phyloP scores from a whole-genome alignment of 2,113 vertebrate species.

The Myocastor coypus region DNA sequence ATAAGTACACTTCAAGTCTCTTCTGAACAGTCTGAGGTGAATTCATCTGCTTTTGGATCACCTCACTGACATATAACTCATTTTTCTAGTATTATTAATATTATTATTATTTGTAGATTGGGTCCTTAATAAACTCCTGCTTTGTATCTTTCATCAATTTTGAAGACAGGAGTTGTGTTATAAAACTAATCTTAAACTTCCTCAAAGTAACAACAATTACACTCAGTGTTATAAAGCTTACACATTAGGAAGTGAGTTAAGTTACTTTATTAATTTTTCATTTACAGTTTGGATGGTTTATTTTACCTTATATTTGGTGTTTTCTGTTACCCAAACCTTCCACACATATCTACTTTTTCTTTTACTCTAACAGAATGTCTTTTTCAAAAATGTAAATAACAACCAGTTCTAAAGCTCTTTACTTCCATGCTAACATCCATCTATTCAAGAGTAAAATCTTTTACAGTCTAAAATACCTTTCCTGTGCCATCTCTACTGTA shows the following conservation, averaged over 20 bases:
- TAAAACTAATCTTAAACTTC: constrained; percentile 2
- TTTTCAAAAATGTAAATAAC: neutral
- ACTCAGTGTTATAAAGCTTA: neutral
- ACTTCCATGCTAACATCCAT: neutral
- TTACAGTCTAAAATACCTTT: neutral
- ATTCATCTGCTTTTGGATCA: neutral
- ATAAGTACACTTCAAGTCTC: neutral
- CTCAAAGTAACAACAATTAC: neutral
- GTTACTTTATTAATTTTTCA: constrained; percentile 43
- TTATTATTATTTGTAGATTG: neutral
- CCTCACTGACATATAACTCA: neutral
- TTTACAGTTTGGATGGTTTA: constrained; percentile 24
- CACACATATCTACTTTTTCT: neutral
- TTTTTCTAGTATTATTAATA: neutral
- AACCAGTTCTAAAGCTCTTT: neutral
- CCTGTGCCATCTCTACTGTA: neutral
- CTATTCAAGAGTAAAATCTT: neutral
- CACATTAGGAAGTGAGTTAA: neutral
- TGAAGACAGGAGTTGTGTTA: neutral
- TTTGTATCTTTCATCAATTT: neutral
- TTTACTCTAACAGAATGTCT: neutral
- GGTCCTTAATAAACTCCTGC: neutral
- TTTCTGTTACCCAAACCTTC: neutral
- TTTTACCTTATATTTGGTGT: neutral
- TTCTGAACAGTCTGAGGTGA: neutral